Percentiles rank a stretch among this genome's conserved stretches.
These are phyloP conservation scores for Danio tinwini DNA, from an alignment of 2,797 vertebrate species.

Conservation along the genomic window DNA sequence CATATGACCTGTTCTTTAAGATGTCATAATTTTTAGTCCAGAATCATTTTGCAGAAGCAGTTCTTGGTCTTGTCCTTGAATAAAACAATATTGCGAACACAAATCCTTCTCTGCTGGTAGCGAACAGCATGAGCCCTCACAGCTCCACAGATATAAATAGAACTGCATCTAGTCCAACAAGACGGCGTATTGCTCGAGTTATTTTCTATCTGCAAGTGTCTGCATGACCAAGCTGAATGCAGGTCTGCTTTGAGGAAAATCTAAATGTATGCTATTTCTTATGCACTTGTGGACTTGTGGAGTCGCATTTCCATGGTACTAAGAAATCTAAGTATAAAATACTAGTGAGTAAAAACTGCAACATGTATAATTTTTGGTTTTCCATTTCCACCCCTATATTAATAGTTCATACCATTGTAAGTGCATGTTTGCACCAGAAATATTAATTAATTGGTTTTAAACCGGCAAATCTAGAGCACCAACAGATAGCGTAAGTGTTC, in stretches of 20 bases:
- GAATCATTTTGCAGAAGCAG: not conserved
- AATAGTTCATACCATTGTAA: too few species aligned
- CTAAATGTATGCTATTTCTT: not conserved
- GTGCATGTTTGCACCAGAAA: too few species aligned
- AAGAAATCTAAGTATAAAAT: not conserved
- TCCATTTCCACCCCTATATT: not conserved
- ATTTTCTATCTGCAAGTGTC: constrained; percentile 19
- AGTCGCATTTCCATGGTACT: not conserved
- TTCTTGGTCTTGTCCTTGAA: not conserved
- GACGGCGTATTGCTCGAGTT: constrained; percentile 27
- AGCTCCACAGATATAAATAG: constrained; percentile 55
- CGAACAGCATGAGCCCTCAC: constrained; percentile 35
- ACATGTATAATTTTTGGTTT: not conserved
- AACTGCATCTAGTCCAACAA: constrained; percentile 37
- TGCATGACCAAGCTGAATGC: not conserved
- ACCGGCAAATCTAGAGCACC: too few species aligned
- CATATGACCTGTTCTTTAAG: not conserved
- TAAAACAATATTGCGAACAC: constrained; percentile 14
- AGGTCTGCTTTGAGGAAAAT: not conserved
- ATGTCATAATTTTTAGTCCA: not conserved
- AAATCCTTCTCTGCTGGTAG: constrained; percentile 9
- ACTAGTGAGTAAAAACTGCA: not conserved
- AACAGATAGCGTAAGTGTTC: too few species aligned
- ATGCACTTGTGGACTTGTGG: not conserved
- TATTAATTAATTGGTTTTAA: too few species aligned